Percentiles rank a stretch among this genome's conserved stretches.
These are phyloP conservation scores for Trissolcus japonicus DNA, from an alignment of 2,888 invertebrate genomes.

Conservation along the genomic window DNA sequence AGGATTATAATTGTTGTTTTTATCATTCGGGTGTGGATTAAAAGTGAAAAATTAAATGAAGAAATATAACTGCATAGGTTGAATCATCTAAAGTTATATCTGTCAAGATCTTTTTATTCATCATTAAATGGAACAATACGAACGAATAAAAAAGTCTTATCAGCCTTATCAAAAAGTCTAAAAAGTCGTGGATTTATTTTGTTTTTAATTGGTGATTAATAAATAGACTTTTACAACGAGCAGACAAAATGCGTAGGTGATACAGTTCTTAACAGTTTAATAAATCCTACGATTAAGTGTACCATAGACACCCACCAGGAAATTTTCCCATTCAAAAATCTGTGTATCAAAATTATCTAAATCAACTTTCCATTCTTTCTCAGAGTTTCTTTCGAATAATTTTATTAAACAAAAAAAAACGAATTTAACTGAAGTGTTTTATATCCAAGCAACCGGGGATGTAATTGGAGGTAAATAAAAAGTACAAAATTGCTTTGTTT, in stretches of 20 bases:
- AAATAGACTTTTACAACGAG: constrained; percentile 13
- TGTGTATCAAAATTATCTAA: not conserved
- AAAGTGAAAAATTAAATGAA: too few relatives aligned
- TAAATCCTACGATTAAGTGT: constrained; percentile 33
- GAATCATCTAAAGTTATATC: too few relatives aligned
- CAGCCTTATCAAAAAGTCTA: constrained; percentile 15
- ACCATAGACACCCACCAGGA: not conserved
- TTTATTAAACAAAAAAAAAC: not conserved
- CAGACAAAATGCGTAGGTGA: constrained; percentile 35
- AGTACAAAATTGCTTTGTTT: too few relatives aligned
- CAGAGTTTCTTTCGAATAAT: not conserved
- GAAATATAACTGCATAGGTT: not conserved
- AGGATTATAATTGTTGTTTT: constrained; percentile 19
- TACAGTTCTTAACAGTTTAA: constrained; percentile 35
- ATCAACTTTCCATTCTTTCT: not conserved
- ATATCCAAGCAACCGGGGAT: not conserved
- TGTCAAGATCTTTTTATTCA: too few relatives aligned
- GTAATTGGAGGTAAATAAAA: not conserved
- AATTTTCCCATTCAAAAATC: not conserved
- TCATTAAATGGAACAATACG: too few relatives aligned
- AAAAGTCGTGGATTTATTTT: constrained; percentile 1
- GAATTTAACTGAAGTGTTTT: too few relatives aligned
- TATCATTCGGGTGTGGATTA: not conserved
- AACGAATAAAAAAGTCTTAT: too few relatives aligned
- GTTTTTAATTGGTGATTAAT: too few relatives aligned